Evolutionary conservation across 2,113 vertebrate species (phyloP).

Genomic region (Leptocoma aspasia): DNA sequence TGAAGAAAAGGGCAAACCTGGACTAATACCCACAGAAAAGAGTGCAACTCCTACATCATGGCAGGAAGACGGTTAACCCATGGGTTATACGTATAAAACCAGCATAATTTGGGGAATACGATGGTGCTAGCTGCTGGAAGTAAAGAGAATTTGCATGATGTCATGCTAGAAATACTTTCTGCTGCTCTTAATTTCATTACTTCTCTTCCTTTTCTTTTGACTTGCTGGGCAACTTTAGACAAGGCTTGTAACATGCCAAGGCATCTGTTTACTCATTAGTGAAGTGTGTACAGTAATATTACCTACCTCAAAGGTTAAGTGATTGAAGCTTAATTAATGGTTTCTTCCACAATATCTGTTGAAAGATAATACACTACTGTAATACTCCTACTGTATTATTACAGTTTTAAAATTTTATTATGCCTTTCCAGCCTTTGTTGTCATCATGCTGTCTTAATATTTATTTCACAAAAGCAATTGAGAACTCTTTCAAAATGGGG

Average conservation of each 20-base stretch:
- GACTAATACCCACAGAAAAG: background rate
- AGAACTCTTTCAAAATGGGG: background rate
- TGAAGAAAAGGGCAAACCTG: background rate
- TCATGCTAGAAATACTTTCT: background rate
- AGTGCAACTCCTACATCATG: background rate
- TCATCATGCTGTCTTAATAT: background rate
- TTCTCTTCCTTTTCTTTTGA: background rate
- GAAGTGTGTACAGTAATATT: background rate
- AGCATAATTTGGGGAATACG: background rate
- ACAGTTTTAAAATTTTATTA: background rate
- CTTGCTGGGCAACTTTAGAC: background rate
- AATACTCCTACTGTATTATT: background rate
- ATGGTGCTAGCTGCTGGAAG: background rate
- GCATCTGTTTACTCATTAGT: constrained; percentile 18
- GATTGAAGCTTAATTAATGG: constrained; percentile 39
- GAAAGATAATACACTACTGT: background rate
- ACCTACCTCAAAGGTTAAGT: constrained; percentile 11
- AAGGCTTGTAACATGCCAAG: background rate
- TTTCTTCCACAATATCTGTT: constrained; percentile 8
- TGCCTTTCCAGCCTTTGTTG: background rate
- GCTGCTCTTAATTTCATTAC: background rate
- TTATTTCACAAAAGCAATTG: background rate
- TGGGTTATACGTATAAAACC: background rate
- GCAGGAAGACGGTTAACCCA: background rate
- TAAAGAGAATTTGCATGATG: background rate